phyloP scores from a whole-genome alignment of 1,140 invertebrate genomes.

The Drosophila azteca region DNA sequence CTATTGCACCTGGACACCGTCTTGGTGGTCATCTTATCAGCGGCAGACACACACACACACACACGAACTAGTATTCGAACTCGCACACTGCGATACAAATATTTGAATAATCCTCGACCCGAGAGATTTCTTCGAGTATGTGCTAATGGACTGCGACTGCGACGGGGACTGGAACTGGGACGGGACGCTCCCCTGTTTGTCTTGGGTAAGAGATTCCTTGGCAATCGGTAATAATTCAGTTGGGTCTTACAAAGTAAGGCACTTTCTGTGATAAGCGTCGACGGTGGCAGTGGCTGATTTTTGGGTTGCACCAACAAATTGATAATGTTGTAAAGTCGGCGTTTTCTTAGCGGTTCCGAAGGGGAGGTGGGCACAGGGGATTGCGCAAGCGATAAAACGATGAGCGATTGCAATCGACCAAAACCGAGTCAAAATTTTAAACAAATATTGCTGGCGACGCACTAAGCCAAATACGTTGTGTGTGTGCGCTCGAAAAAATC shows the following conservation, averaged over 20 bases:
- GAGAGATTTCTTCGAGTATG: constrained; percentile 22
- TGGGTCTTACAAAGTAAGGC: too few species aligned
- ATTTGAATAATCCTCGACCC: constrained; percentile 51
- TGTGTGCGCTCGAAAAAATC: constrained; percentile 14
- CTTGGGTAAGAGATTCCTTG: constrained; percentile 1
- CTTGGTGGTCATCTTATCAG: constrained; percentile 67
- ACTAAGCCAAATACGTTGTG: constrained; percentile 29
- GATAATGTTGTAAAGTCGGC: constrained; percentile 66
- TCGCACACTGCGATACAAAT: constrained; percentile 39
- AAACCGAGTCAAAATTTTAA: constrained; percentile 37
- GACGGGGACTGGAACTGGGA: too few species aligned
- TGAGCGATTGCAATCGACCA: constrained; percentile 37
- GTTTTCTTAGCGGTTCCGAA: constrained; percentile 38
- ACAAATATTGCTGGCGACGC: constrained; percentile 65
- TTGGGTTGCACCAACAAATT: constrained; percentile 40
- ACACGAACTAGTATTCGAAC: too few species aligned
- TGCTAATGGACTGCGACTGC: constrained; percentile 63
- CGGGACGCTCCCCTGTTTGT: constrained; percentile 21
- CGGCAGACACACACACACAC: not conserved
- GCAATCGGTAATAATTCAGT: too few species aligned
- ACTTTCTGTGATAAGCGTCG: constrained; percentile 49
- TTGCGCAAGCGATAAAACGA: constrained; percentile 59
- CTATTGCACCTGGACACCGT: constrained; percentile 60
- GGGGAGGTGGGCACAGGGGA: constrained; percentile 31
- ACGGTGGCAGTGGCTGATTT: constrained; percentile 5